These are phyloP conservation scores for Octodonta nipae DNA, from an alignment of 2,888 invertebrate species.

Conservation along the genomic window DNA sequence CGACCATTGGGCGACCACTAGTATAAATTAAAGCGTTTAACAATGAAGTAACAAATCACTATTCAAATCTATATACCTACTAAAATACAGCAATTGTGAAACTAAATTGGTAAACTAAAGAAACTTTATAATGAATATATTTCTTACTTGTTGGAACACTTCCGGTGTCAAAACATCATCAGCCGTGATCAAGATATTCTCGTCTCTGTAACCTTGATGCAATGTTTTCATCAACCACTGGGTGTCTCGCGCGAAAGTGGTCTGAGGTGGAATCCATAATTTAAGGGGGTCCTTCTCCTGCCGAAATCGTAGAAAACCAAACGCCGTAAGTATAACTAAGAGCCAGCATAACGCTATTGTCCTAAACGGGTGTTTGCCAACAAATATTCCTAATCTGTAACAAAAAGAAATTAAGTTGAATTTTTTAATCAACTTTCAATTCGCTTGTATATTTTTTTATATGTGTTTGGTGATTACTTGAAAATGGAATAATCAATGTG, in stretches of 20 bases:
- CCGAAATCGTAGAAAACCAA: conserved; percentile 51
- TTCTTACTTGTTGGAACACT: conserved; percentile 39
- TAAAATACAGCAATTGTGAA: too few relatives aligned
- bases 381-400: conserved; percentile 46
- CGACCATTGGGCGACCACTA: too few relatives aligned
- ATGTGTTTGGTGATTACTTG: too few relatives aligned
- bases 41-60: too few relatives aligned
- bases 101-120: too few relatives aligned
- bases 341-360: conserved; percentile 45
- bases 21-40: too few relatives aligned
- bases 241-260: conserved; percentile 54
- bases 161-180: conserved; percentile 52
- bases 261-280: conserved; percentile 62
- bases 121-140: too few relatives aligned
- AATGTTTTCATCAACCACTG: conserved; percentile 59
- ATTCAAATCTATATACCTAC: too few relatives aligned
- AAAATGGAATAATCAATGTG: too few relatives aligned
- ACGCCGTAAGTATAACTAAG: conserved; percentile 43
- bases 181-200: conserved; percentile 49
- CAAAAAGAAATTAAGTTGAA: too few relatives aligned
- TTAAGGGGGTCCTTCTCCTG: conserved; percentile 63
- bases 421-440: too few relatives aligned
- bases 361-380: conserved; percentile 47
- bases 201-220: conserved; percentile 48
- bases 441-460: too few relatives aligned